Conservation (phyloP, 2,888 invertebrate species). For the Drosophila colorata region DNA sequence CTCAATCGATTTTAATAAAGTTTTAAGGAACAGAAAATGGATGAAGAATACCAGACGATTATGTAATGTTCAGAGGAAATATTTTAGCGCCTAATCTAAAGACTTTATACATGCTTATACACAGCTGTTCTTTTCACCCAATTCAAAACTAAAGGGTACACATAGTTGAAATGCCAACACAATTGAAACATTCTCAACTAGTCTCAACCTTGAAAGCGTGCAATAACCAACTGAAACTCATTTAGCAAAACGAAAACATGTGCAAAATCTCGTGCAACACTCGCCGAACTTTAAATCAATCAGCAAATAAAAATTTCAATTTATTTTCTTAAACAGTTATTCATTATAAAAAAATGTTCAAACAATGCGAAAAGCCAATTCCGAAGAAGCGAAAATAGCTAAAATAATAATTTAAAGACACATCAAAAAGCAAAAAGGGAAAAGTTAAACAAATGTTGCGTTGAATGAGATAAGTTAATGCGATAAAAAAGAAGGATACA, state of each 20-base stretch:
- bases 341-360: slow-evolving; percentile 38
- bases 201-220: slow-evolving; percentile 40
- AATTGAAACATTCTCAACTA: slow-evolving; percentile 4
- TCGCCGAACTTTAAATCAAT: slow-evolving; percentile 63
- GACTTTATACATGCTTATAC: too few species aligned
- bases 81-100: too few species aligned
- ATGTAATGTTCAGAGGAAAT: too few species aligned
- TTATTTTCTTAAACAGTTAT: slow-evolving; percentile 58
- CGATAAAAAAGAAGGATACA: slow-evolving; percentile 5
- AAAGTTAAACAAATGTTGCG: slow-evolving; percentile 17
- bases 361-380: slow-evolving; percentile 6
- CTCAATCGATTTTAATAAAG: too few species aligned
- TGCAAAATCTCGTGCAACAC: slow-evolving; percentile 71
- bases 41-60: too few species aligned
- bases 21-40: too few species aligned
- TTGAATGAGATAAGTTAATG: slow-evolving; percentile 18
- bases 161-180: not conserved
- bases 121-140: too few species aligned
- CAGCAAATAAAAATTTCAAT: slow-evolving; percentile 54
- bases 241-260: slow-evolving; percentile 45
- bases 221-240: slow-evolving; percentile 21
- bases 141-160: not conserved
- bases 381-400: slow-evolving; percentile 14
- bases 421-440: slow-evolving; percentile 34
- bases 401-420: slow-evolving; percentile 38